A percentile compares a stretch with the other conserved stretches of the same genome.
These are phyloP conservation scores for Dendrolimus kikuchii DNA, from an alignment of 1,140 invertebrate species.

Conservation along the genomic window DNA sequence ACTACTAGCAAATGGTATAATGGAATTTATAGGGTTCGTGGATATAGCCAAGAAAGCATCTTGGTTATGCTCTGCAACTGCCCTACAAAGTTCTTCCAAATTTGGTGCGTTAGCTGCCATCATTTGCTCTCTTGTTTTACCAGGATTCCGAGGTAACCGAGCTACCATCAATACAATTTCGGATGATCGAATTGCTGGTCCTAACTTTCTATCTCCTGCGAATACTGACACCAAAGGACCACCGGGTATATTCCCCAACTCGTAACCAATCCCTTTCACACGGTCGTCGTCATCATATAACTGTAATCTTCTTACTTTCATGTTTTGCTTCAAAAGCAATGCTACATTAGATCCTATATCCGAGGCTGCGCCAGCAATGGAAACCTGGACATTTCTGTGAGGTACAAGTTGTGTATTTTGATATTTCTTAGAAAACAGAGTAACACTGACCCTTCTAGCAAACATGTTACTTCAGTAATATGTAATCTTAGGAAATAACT, in stretches of 20 bases:
- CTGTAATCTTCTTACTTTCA: conserved; percentile 23
- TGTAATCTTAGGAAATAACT: too few relatives aligned
- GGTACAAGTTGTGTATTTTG: conserved; percentile 2
- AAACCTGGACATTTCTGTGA: conserved; percentile 29
- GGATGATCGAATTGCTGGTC: conserved; percentile 22
- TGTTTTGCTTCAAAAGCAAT: conserved; percentile 34
- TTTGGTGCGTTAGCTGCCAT: conserved; percentile 29
- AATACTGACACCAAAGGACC: conserved; percentile 23
- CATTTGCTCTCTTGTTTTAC: conserved; percentile 29
- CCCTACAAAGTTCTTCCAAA: conserved; percentile 29
- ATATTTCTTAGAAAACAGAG: background rate
- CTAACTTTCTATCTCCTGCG: conserved; percentile 18
- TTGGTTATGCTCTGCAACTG: conserved; percentile 27
- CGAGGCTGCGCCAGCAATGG: conserved; percentile 32
- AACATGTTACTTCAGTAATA: background rate
- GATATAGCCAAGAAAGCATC: conserved; percentile 37
- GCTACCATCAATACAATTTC: conserved; percentile 35
- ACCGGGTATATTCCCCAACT: conserved; percentile 26
- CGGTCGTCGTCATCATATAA: conserved; percentile 35
- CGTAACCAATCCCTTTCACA: conserved; percentile 25
- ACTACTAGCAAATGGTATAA: conserved; percentile 41
- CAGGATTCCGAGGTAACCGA: conserved; percentile 22
- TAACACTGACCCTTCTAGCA: background rate
- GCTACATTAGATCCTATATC: conserved; percentile 36
- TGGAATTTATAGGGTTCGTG: conserved; percentile 42